A percentile compares a stretch with the other conserved stretches of the same genome.
phyloP scores from a whole-genome alignment of 2,797 vertebrate species.

The Mus spretus region DNA sequence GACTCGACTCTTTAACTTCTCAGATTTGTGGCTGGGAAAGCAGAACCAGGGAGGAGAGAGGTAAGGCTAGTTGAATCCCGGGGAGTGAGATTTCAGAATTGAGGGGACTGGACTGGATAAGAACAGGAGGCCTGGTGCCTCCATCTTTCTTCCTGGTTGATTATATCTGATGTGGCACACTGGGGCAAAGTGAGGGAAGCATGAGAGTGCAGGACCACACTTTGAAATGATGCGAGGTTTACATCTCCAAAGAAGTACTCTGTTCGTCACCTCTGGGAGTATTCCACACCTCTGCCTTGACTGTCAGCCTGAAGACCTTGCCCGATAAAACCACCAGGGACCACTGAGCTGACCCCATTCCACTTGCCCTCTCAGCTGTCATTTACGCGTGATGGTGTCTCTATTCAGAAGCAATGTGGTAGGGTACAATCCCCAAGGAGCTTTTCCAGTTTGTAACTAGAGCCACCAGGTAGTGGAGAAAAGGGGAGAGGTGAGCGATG shows the following conservation, averaged over 20 bases:
- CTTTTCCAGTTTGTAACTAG: neutral
- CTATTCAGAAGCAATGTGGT: neutral
- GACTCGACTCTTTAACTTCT: neutral
- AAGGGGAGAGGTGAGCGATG: neutral
- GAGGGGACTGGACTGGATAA: too few relatives aligned
- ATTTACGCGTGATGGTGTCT: neutral
- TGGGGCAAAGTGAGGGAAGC: neutral
- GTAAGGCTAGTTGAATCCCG: neutral
- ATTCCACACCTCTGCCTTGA: neutral
- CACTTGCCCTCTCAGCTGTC: too few relatives aligned
- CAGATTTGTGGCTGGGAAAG: neutral
- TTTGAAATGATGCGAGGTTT: neutral
- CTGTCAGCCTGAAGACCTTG: neutral
- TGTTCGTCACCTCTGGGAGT: neutral
- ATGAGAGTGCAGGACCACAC: neutral
- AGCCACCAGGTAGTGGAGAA: neutral
- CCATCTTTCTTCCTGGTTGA: neutral
- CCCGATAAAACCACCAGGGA: neutral
- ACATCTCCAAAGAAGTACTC: neutral
- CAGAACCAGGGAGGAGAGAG: neutral
- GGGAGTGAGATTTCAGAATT: neutral
- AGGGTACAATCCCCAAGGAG: neutral
- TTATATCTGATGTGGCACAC: neutral
- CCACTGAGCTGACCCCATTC: too few relatives aligned
- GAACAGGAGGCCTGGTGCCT: neutral